phyloP scores from a whole-genome alignment of 2,797 vertebrate species.

The Vireo griseus region DNA sequence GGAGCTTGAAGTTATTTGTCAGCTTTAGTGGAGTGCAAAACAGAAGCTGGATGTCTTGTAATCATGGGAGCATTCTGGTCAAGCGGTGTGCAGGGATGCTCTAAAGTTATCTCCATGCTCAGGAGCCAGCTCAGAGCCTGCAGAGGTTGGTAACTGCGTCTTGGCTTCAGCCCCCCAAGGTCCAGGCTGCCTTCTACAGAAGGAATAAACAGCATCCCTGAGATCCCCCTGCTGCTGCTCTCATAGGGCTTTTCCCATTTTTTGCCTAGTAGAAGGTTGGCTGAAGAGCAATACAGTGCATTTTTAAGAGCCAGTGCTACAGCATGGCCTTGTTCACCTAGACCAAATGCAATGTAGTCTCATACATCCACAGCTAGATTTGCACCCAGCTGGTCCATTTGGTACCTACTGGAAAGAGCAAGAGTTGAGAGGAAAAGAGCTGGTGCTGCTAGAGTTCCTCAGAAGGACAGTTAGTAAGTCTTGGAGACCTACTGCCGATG shows the following conservation, averaged over 20 bases:
- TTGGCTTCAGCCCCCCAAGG: not conserved
- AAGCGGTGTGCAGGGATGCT: fast-evolving
- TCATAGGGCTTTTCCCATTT: not conserved
- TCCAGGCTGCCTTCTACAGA: not conserved
- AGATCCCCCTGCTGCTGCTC: not conserved
- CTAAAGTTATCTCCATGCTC: fast-evolving
- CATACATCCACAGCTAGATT: not conserved
- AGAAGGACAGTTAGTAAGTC: not conserved
- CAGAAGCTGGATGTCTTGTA: not conserved
- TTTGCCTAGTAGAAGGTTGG: not conserved
- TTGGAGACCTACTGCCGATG: not conserved
- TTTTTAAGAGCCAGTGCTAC: not conserved
- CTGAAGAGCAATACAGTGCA: not conserved
- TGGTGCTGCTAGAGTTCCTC: not conserved
- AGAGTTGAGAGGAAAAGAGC: not conserved
- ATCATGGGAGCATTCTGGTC: fast-evolving
- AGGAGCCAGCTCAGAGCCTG: not conserved
- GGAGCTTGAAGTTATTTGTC: not conserved
- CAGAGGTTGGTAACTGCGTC: not conserved
- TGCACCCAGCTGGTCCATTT: not conserved
- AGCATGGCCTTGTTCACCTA: not conserved
- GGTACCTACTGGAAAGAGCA: fast-evolving
- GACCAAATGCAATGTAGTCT: not conserved
- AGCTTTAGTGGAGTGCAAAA: not conserved
- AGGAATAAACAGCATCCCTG: not conserved